Evolutionary conservation across 2,888 invertebrate species (phyloP), one percentile per base, ranked within the genome.

Genomic region (Lasioglossum oenotherae): DNA sequence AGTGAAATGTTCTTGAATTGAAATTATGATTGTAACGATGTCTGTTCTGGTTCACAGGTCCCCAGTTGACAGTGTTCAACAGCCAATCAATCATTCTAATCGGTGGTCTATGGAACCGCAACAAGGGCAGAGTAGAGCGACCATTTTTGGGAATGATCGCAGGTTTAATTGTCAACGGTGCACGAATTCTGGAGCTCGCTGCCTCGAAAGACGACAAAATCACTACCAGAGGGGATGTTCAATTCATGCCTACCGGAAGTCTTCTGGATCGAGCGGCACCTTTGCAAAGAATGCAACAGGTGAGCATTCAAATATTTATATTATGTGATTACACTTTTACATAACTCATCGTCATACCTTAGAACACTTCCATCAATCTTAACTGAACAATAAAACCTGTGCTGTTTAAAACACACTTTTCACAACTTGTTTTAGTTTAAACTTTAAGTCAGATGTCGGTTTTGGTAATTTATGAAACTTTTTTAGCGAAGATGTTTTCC

Each of bases 111-210:
- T 97, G 97, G 96, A 97, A 97, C 86, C 95, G 96, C 82, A 96
- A 97, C 77, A 97, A 97, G 92, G 96, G 96, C 78, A 95, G 96
- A 87, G 97, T 98, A 75, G 97, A 97, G 92, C 96, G 98, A 67
- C 97, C 98, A 2, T 99, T 98, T 95, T 96, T 97, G 82, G 99
- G 99, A 0, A 97, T 98, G 49, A 96, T 99, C 81, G 98, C 99
- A 4, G 99, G 99, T 0, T 96, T 99, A 16, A 98, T 98, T 23
- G 97, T 98, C 81, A 99, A 99, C 94, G 98, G 98, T 10, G 96
- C 98, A 82, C 96, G 98, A 74, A 97, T 99, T 35, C 96, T 99
- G 87, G 99, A 99, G 95, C 95, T 98, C 94, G 98, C 98, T 0
- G 98, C 98, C 0, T 97, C 98, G 75, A 97, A 97, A 64, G 98